Conservation (phyloP, 2,888 invertebrate genomes). For the Thereva nobilitata region DNA sequence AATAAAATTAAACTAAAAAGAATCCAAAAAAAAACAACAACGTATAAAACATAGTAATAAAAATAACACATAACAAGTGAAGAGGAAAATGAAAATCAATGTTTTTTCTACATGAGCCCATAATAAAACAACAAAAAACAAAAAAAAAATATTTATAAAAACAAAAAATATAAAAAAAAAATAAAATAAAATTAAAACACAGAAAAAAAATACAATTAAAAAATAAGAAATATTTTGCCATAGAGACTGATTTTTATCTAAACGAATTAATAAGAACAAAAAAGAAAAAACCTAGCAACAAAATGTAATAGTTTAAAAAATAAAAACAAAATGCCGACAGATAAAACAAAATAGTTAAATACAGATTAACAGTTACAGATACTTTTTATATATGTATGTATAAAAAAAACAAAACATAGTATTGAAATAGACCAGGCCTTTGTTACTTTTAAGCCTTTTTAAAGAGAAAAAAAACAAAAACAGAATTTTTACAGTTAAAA, state of each 20-base stretch:
- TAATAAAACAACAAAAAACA: constrained; percentile 17
- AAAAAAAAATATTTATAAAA: constrained; percentile 19
- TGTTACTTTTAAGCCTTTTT: constrained; percentile 26
- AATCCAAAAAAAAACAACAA: neutral
- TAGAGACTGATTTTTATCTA: constrained; percentile 57
- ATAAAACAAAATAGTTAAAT: constrained; percentile 31
- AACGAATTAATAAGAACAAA: constrained; percentile 19
- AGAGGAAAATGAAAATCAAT: no score
- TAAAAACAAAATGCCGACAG: constrained; percentile 39
- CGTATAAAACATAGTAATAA: neutral
- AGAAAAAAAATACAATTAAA: constrained; percentile 19
- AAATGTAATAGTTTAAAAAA: constrained; percentile 39
- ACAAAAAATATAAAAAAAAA: constrained; percentile 21
- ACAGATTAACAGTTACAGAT: constrained; percentile 41
- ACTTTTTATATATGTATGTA: constrained; percentile 11
- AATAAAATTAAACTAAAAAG: constrained; percentile 4
- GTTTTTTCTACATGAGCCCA: no score
- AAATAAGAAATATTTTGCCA: constrained; percentile 51
- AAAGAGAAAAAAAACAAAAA: neutral
- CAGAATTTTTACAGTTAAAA: constrained; percentile 31
- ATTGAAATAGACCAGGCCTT: constrained; percentile 36
- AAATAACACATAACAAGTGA: no score
- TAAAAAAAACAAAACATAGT: constrained; percentile 4
- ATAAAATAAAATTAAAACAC: constrained; percentile 15
- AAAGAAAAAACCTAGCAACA: constrained; percentile 27